Base-by-base conservation (phyloP, 2,888 invertebrate genomes). In the Drosophila peninsularis region DNA sequence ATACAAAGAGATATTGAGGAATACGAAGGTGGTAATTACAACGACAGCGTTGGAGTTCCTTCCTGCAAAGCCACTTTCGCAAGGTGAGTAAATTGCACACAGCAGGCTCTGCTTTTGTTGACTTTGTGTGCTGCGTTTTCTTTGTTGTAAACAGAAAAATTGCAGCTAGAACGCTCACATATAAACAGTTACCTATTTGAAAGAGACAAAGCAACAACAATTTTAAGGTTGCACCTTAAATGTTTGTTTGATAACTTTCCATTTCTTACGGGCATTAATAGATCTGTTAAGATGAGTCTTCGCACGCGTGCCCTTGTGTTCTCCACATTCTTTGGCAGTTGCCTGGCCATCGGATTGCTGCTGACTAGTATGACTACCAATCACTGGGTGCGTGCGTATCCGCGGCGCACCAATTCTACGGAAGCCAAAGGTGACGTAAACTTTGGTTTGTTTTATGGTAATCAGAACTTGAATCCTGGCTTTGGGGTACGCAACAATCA, bases 371-470 rank as follows among this genome's bases (percentile, higher is more conserved):
- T 97, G 71, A 96, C 96, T 1, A 96, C 96, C 13, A 95, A 96
- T 84, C 94, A 95, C 82, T 97, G 97, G 97, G 94, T 96, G 39
- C 94, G 94, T 54, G 95, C 96, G 0, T 93, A 93, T 73, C 96
- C 96, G 1, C 94, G 94, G 82, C 93, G 95, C n/a, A 41, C 50
- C 13, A 91, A 91, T 67, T 88, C 91, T 56, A 93, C 94, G 34
- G 82, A 90, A 47, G 88, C 91, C 1, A 95, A 95, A 56, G 97
- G 97, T 0, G 93, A 94, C 76, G 95, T 97, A 67, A 95, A 95
- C 90, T 97, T 98, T 90, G 98, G 98, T 0, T 94, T 98, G 10
- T 97, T 98, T 89, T 95, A 96, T 85, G 98, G 98, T 0, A 95
- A 95, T 73, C 97, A 97, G 91, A 95, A 95, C 80, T 92, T 98